Conservation (phyloP, 1,140 invertebrate genomes). For the Bombus confusus region DNA sequence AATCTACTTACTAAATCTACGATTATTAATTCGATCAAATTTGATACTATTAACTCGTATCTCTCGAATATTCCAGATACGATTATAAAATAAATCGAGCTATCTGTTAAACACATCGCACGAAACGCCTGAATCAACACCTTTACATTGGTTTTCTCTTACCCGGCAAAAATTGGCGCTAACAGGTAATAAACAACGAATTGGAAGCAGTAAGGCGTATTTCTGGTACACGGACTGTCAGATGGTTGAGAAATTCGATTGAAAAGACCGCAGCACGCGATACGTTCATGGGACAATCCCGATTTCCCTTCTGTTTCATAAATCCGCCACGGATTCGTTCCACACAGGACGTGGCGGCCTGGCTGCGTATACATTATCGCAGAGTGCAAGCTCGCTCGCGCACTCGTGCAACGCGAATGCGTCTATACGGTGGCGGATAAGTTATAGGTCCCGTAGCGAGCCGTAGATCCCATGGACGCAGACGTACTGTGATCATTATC, state of each 20-base stretch:
- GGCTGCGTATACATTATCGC: slow-evolving; percentile 64
- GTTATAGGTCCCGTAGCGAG: slow-evolving; percentile 80
- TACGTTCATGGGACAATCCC: slow-evolving; percentile 26
- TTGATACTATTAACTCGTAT: no score
- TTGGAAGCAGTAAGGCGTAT: no score
- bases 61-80: no score
- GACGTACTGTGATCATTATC: slow-evolving; percentile 82
- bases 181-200: neutral
- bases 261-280: neutral
- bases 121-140: neutral
- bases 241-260: slow-evolving; percentile 35
- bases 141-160: neutral
- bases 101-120: neutral
- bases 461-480: slow-evolving; percentile 79
- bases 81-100: no score
- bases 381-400: neutral
- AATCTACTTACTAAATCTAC: no score
- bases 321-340: slow-evolving; percentile 63
- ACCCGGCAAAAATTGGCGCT: neutral
- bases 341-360: slow-evolving; percentile 1
- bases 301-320: slow-evolving; percentile 66
- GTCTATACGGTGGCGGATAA: slow-evolving; percentile 76
- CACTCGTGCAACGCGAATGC: slow-evolving; percentile 35
- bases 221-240: neutral
- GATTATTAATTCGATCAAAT: no score